A percentile compares a stretch with the other conserved stretches of the same genome.
Evolutionary conservation across 1,140 invertebrate species (phyloP).

Genomic region (Sycobia sp.): DNA sequence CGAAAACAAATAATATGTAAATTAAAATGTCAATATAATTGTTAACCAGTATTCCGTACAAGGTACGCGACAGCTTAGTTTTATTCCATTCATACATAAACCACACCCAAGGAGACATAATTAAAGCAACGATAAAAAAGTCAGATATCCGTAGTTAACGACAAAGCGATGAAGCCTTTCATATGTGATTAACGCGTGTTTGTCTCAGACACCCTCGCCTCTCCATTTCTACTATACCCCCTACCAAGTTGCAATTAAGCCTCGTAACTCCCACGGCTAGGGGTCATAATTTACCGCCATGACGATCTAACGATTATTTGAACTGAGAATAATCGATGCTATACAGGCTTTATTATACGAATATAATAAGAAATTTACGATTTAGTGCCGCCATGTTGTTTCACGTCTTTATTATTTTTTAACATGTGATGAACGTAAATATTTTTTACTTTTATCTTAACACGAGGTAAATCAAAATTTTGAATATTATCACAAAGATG

Average conservation of each 20-base stretch:
- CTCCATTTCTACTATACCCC: neutral
- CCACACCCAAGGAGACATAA: slow-evolving; percentile 14
- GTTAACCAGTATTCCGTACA: no score
- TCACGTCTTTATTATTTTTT: no score
- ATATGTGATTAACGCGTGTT: slow-evolving; percentile 6
- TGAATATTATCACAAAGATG: no score
- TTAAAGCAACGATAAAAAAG: neutral
- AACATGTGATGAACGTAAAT: no score
- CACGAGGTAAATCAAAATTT: no score
- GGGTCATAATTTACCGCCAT: slow-evolving; percentile 42
- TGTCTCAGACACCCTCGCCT: slow-evolving; percentile 1
- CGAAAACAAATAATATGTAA: no score
- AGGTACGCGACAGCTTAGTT: neutral
- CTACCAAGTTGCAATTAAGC: slow-evolving; percentile 41
- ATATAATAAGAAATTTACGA: no score
- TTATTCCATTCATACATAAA: neutral
- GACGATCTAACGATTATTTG: neutral
- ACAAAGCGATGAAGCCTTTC: slow-evolving; percentile 15
- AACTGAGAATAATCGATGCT: neutral
- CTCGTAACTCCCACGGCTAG: slow-evolving; percentile 42
- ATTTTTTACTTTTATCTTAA: no score
- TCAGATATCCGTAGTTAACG: slow-evolving; percentile 16
- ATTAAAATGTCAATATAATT: no score
- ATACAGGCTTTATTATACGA: no score
- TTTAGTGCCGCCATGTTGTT: no score